Percentiles rank a stretch among this genome's conserved stretches.
phyloP scores from a whole-genome alignment of 2,113 vertebrate species.

The Clarias macrocephalus region DNA sequence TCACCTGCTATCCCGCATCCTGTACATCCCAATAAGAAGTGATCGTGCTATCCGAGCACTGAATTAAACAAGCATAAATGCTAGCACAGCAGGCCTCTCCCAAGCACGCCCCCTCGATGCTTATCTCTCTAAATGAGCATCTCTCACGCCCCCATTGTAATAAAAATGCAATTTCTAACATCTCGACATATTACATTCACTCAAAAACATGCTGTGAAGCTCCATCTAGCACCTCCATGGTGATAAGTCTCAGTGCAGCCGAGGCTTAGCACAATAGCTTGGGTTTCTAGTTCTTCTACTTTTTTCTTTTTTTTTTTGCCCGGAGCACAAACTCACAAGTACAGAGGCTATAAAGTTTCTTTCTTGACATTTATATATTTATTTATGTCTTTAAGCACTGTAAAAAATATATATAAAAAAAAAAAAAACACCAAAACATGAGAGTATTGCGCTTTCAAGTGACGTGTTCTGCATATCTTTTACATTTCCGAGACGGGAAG shows the following conservation, averaged over 20 bases:
- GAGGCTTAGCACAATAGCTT: conserved; percentile 63
- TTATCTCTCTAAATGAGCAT: conserved; percentile 74
- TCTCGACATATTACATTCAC: conserved; percentile 76
- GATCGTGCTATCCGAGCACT: conserved; percentile 38
- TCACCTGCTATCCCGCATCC: conserved; percentile 7
- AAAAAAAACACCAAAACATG: conserved; percentile 65
- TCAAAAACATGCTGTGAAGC: conserved; percentile 75
- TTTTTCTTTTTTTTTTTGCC: conserved; percentile 65
- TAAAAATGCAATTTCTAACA: conserved; percentile 74
- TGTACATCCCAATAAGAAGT: conserved; percentile 33
- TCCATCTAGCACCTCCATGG: conserved; percentile 69
- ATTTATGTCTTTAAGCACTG: conserved; percentile 66
- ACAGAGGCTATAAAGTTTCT: conserved; percentile 72
- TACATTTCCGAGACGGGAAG: conserved; percentile 67
- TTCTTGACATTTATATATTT: conserved; percentile 65
- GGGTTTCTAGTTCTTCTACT: background rate
- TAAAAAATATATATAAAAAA: conserved; percentile 67
- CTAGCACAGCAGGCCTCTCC: conserved; percentile 70
- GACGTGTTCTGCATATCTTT: conserved; percentile 67
- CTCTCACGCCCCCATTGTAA: conserved; percentile 70
- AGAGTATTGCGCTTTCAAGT: conserved; percentile 72
- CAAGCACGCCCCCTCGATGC: conserved; percentile 67
- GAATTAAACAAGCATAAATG: conserved; percentile 68
- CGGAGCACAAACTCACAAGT: conserved; percentile 71
- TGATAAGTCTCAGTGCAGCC: conserved; percentile 70